Evolutionary conservation across 1,140 invertebrate species (phyloP).

Genomic region (Pygmarrhopalites habei): DNA sequence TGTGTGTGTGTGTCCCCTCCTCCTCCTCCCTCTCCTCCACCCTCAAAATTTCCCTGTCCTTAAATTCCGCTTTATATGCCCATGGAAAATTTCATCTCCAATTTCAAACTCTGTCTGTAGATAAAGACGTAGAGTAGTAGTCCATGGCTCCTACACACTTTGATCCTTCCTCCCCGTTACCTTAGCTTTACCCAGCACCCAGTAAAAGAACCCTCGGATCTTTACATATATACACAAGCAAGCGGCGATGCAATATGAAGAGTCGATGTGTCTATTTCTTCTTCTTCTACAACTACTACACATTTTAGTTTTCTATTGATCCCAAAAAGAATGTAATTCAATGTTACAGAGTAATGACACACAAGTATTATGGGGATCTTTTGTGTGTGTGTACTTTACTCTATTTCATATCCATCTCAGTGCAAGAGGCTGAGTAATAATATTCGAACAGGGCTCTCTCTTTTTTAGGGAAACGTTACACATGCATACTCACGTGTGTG

Average conservation of each 20-base stretch:
- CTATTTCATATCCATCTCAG: too few species aligned
- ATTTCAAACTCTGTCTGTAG: conserved; percentile 29
- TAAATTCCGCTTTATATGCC: conserved; percentile 19
- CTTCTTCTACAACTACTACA: too few species aligned
- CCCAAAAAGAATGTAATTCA: conserved; percentile 10
- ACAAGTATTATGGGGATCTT: not conserved
- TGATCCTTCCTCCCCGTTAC: conserved; percentile 15
- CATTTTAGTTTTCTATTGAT: conserved; percentile 21
- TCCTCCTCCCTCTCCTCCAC: conserved; percentile 5
- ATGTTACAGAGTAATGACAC: not conserved
- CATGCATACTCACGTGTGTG: not conserved
- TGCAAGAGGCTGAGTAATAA: too few species aligned
- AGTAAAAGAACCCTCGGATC: not conserved
- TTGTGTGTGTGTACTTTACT: not conserved
- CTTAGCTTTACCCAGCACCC: conserved; percentile 16
- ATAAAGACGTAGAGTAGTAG: too few species aligned
- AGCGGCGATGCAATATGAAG: too few species aligned
- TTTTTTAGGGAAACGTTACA: too few species aligned
- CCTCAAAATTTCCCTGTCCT: conserved; percentile 16
- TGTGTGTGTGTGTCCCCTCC: too few species aligned
- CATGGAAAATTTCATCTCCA: conserved; percentile 26
- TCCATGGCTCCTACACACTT: conserved; percentile 16
- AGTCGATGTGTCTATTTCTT: too few species aligned
- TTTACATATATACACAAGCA: too few species aligned
- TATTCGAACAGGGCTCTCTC: too few species aligned